Percentiles rank a stretch among this genome's conserved stretches.
Evolutionary conservation across 2,888 invertebrate genomes (phyloP).

Genomic region (Mimumesa dahlbomi): DNA sequence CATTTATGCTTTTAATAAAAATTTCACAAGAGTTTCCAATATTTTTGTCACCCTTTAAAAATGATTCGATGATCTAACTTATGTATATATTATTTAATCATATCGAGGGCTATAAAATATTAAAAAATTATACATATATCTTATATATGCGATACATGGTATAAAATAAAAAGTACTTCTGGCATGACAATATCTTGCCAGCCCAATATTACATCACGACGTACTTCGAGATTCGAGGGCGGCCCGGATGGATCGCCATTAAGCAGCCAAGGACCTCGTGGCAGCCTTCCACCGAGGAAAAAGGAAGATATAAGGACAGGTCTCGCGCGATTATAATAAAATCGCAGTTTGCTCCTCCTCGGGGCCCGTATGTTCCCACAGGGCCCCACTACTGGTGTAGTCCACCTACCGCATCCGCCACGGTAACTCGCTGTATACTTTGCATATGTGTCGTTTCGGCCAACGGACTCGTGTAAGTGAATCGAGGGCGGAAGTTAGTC

Average conservation of each 20-base stretch:
- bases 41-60: no score
- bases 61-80: no score
- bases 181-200: no score
- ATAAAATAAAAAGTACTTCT: no score
- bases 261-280: constrained; percentile 26
- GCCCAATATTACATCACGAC: constrained; percentile 28
- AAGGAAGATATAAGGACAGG: constrained; percentile 37
- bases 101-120: no score
- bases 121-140: no score
- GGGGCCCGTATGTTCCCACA: constrained; percentile 55
- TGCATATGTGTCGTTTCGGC: constrained; percentile 39
- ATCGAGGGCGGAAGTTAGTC: constrained; percentile 28
- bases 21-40: no score
- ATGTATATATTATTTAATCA: no score
- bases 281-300: constrained; percentile 12
- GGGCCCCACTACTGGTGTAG: constrained; percentile 39
- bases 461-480: constrained; percentile 36
- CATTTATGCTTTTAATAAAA: no score
- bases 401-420: constrained; percentile 44
- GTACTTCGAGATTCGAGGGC: constrained; percentile 15
- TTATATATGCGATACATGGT: no score
- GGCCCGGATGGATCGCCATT: constrained; percentile 29
- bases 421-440: constrained; percentile 24
- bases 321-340: constrained; percentile 66
- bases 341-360: constrained; percentile 65